phyloP scores from a whole-genome alignment of 2,888 invertebrate genomes.

The Gerris lacustris region DNA sequence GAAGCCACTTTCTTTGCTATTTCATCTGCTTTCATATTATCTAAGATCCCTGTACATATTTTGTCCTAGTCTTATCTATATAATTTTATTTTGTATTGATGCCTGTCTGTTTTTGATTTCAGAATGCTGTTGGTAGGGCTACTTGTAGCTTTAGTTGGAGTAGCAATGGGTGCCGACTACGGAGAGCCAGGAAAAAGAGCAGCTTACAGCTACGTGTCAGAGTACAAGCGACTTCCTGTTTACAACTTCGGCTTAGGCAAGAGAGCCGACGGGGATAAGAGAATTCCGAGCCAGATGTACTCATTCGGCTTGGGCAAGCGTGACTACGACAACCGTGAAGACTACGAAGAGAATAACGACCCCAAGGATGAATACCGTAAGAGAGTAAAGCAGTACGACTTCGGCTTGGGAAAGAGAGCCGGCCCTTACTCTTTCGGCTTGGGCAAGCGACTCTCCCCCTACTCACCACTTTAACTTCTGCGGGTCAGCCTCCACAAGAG shows the following conservation, averaged over 20 bases:
- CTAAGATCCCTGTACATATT: too few relatives aligned
- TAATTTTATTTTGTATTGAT: too few relatives aligned
- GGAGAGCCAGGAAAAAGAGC: conserved; percentile 34
- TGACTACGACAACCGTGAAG: conserved; percentile 47
- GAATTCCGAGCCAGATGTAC: conserved; percentile 34
- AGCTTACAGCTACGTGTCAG: conserved; percentile 50
- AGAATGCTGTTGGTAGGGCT: not conserved
- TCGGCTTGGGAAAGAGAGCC: conserved; percentile 46
- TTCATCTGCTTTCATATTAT: too few relatives aligned
- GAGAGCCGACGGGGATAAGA: conserved; percentile 30
- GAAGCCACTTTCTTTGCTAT: too few relatives aligned
- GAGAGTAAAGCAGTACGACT: conserved; percentile 39
- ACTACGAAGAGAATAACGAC: conserved; percentile 43
- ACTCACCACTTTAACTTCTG: not conserved
- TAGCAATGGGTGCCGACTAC: conserved; percentile 29
- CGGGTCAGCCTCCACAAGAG: not conserved
- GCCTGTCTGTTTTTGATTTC: not conserved
- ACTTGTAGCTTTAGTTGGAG: not conserved
- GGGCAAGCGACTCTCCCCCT: conserved; percentile 24
- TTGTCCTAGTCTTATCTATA: too few relatives aligned
- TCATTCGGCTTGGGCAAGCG: conserved; percentile 49
- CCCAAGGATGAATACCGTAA: conserved; percentile 29
- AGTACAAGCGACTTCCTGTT: conserved; percentile 43
- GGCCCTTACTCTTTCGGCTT: conserved; percentile 33
- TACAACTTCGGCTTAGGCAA: conserved; percentile 46